Percentiles rank a stretch among this genome's conserved stretches.
phyloP scores from a whole-genome alignment of 1,140 invertebrate genomes.

The Colletes gigas region DNA sequence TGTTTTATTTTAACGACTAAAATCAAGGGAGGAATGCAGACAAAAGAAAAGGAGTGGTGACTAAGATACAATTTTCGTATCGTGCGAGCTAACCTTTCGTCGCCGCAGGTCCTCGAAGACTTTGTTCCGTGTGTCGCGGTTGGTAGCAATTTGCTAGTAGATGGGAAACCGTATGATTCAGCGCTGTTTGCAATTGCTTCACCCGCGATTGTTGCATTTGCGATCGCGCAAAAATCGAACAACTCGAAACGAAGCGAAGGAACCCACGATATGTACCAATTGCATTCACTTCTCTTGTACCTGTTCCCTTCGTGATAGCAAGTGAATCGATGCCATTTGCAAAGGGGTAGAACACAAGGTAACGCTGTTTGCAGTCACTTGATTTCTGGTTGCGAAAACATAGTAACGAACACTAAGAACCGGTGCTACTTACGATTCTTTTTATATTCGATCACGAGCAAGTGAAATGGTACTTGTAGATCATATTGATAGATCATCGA shows the following conservation, averaged over 20 bases:
- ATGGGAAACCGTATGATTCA: too few relatives aligned
- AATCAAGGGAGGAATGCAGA: slow-evolving; percentile 10
- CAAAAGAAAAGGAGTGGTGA: neutral
- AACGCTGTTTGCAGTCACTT: neutral
- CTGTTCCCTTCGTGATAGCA: neutral
- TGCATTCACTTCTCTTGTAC: neutral
- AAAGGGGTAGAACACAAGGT: neutral
- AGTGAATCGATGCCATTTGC: neutral
- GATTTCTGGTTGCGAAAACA: neutral
- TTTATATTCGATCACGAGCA: neutral
- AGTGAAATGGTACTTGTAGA: neutral
- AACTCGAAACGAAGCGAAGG: slow-evolving; percentile 3
- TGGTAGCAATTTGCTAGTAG: neutral
- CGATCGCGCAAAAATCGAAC: slow-evolving; percentile 10
- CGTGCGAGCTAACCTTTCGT: neutral
- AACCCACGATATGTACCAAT: neutral
- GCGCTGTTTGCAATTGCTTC: neutral
- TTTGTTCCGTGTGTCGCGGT: neutral
- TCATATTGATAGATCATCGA: too few relatives aligned
- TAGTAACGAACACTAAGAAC: neutral
- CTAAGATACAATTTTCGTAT: neutral
- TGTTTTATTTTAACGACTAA: neutral
- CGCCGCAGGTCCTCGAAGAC: neutral
- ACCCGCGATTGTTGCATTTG: neutral
- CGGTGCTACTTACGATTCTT: neutral